Evolutionary conservation across 2,888 invertebrate genomes (phyloP).

Genomic region (Amitus sp.): DNA sequence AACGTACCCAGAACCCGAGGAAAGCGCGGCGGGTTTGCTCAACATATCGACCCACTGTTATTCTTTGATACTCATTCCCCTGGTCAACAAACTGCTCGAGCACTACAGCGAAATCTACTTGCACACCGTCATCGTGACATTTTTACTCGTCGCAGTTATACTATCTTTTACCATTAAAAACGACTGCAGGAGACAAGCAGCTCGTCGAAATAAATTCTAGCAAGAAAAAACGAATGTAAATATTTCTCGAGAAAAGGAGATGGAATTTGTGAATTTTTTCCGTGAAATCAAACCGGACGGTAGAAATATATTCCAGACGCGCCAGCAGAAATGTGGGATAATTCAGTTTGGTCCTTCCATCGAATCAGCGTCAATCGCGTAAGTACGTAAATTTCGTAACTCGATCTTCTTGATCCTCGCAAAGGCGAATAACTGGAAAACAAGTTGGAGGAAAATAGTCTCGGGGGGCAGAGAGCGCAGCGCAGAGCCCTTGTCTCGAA

Average conservation of each 20-base stretch:
- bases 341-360: constrained; percentile 22
- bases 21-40: constrained; percentile 73
- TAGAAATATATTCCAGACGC: neutral
- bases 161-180: constrained; percentile 24
- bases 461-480: constrained; percentile 11
- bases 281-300: neutral
- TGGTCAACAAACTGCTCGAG: constrained; percentile 46
- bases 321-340: constrained; percentile 11
- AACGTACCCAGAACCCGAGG: constrained; percentile 76
- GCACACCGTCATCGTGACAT: constrained; percentile 36
- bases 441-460: constrained; percentile 33
- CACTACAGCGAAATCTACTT: constrained; percentile 43
- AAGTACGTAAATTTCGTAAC: constrained; percentile 30
- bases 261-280: no score
- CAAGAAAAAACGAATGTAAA: neutral
- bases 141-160: constrained; percentile 21
- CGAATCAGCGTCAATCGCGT: constrained; percentile 34
- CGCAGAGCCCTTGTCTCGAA: constrained; percentile 19
- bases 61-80: constrained; percentile 42
- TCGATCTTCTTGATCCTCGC: constrained; percentile 32
- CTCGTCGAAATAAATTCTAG: constrained; percentile 9
- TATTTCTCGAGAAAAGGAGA: no score
- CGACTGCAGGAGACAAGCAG: constrained; percentile 28
- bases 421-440: constrained; percentile 37
- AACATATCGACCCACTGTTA: constrained; percentile 66